phyloP scores from a whole-genome alignment of 2,797 vertebrate genomes.

The Lagocephalus sceleratus region DNA sequence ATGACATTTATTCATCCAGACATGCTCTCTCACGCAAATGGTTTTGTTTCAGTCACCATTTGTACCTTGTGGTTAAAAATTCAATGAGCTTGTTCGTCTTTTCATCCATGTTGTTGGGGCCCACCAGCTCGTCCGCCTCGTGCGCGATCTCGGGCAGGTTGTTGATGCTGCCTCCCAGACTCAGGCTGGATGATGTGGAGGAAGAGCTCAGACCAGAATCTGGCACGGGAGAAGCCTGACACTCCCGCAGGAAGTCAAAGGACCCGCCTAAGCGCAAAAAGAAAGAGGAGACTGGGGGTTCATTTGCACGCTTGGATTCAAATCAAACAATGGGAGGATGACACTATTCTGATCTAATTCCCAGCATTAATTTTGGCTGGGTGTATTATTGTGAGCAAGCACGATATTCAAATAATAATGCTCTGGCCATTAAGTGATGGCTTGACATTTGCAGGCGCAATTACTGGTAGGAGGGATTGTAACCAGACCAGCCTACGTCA shows the following conservation, averaged over 20 bases:
- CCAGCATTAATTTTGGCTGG: neutral
- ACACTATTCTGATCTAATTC: neutral
- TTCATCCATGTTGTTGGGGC: conserved; percentile 80
- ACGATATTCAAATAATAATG: conserved; percentile 3
- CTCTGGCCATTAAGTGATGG: conserved; percentile 25
- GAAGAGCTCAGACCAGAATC: conserved; percentile 96
- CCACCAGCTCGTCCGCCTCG: conserved; percentile 84
- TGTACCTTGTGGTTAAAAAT: conserved; percentile 91
- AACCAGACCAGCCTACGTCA: conserved; percentile 16
- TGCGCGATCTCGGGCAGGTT: conserved; percentile 95
- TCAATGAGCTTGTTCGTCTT: conserved; percentile 96
- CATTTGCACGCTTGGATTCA: conserved; percentile 2
- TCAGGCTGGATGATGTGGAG: conserved; percentile 95
- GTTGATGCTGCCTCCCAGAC: conserved; percentile 81
- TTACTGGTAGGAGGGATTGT: conserved; percentile 9
- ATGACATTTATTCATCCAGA: neutral
- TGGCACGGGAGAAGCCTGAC: conserved; percentile 88
- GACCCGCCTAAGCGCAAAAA: conserved; percentile 74
- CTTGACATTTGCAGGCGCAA: conserved; percentile 56
- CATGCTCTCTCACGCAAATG: neutral
- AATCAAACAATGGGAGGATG: too few relatives aligned
- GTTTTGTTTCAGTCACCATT: neutral
- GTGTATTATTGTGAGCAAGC: neutral
- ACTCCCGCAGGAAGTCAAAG: conserved; percentile 91
- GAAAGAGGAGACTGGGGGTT: neutral